These are phyloP conservation scores for Knipowitschia caucasica DNA, from an alignment of 2,797 vertebrate species.

Conservation along the genomic window DNA sequence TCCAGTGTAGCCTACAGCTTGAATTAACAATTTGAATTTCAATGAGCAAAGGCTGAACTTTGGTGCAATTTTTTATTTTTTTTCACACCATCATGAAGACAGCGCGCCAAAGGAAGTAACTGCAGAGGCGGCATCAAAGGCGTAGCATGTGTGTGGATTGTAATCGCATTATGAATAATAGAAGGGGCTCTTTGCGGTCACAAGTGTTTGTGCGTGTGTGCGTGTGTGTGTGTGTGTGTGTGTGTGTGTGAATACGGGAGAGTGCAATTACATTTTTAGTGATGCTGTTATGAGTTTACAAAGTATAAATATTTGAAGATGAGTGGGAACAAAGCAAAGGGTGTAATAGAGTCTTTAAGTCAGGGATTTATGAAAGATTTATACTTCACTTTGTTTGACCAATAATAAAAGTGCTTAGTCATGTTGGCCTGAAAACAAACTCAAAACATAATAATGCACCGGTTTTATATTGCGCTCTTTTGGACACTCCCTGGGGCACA, in stretches of 20 bases:
- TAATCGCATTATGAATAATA: constrained; percentile 38
- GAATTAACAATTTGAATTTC: not conserved
- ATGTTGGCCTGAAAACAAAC: not conserved
- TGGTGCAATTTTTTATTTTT: constrained; percentile 3
- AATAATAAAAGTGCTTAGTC: not conserved
- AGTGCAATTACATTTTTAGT: constrained; percentile 35
- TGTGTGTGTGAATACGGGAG: constrained; percentile 25
- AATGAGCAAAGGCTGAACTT: not conserved
- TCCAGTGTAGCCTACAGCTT: not conserved
- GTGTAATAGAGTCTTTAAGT: constrained; percentile 23
- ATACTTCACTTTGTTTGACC: not conserved
- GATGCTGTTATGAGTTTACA: constrained; percentile 28
- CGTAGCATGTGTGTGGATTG: constrained; percentile 14
- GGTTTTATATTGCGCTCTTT: too few species aligned
- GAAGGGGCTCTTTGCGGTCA: constrained; percentile 18
- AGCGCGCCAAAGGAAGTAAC: constrained; percentile 2
- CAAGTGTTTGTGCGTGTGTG: constrained; percentile 28
- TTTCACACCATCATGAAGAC: not conserved
- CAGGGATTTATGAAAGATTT: constrained; percentile 6
- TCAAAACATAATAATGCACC: too few species aligned
- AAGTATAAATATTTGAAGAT: constrained; percentile 41
- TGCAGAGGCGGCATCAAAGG: constrained; percentile 21
- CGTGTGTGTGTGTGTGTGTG: constrained; percentile 18
- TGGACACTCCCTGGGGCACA: too few species aligned
- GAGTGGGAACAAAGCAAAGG: constrained; percentile 14